These are phyloP conservation scores for Bubo scandiacus DNA, from an alignment of 2,113 vertebrate genomes.

Conservation along the genomic window DNA sequence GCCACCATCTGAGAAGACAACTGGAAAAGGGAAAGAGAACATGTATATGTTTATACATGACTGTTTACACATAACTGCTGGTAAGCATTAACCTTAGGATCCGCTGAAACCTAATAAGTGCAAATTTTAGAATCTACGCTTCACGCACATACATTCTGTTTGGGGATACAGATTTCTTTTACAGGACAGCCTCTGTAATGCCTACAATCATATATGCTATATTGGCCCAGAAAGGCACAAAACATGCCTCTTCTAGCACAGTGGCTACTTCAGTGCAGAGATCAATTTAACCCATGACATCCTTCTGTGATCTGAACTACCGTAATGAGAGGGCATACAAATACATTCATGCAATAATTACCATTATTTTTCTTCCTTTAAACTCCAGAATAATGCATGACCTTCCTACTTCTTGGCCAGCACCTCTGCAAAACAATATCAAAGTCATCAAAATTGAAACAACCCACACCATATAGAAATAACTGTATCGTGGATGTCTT, in stretches of 20 bases:
- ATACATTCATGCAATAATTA: conserved; percentile 48
- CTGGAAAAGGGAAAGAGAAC: not conserved
- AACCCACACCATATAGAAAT: rapidly evolving
- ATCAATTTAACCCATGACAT: not conserved
- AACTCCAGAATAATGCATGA: conserved; percentile 98
- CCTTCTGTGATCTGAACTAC: not conserved
- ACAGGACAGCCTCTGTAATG: not conserved
- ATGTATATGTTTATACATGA: rapidly evolving
- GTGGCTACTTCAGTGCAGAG: not conserved
- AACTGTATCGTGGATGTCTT: not conserved
- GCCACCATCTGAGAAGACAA: not conserved
- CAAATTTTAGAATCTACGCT: not conserved
- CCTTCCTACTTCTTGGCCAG: conserved; percentile 96
- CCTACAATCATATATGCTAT: rapidly evolving
- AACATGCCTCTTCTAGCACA: not conserved
- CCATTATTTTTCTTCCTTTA: conserved; percentile 99
- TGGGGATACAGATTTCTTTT: not conserved
- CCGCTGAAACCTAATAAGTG: not conserved
- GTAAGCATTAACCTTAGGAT: not conserved
- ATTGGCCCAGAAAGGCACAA: not conserved
- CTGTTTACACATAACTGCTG: not conserved
- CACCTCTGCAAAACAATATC: conserved; percentile 79
- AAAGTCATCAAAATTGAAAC: not conserved
- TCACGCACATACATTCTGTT: not conserved
- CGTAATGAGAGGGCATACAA: not conserved